Base-by-base conservation (phyloP, 2,113 vertebrate genomes). In the Ptilorrhoa leucosticta region DNA sequence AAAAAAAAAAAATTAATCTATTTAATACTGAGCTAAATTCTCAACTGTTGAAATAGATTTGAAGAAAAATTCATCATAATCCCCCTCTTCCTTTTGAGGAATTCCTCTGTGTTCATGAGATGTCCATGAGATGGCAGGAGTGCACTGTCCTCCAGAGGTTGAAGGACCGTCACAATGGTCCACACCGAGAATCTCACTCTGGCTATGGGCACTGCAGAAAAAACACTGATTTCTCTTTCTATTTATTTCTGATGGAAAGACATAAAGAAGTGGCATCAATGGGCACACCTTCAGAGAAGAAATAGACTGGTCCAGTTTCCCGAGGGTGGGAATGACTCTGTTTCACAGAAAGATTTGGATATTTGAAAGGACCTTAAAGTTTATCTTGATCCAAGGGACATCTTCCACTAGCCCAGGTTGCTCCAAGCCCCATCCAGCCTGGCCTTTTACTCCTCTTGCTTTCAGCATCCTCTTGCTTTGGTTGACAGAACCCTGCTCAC, bases 121-220 rank as follows among this genome's bases (percentile, higher is more conserved):
- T 7, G 45, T 54, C 98, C 97, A 98, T 96, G 66, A 98, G 98
- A 71, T 97, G 97, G 98, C 98, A 98, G 97, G 84, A 96, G 96
- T 5, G 92, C 72, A 47, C 97, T 83, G 94, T 94, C 35, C 35
- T 77, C 33, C 0, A 0, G 8, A 42, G 87, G 63, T 40, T 0
- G 1, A 58, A 54, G 50, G 70, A 35, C 3, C 0, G 0, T 2
- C n/a, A 17, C 37, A 17, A 0, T 0, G 21, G 50, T 53, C 71
- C 57, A 27, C 69, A 14, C 10, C 0, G 0, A 33, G 31, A 93
- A 39, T 27, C 28, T 84, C 3, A 0, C 56, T 81, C 31, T 2
- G 1, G n/a, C 66, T 57, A 6, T 11, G 21, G 50, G 63, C 30
- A 51, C 45, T 53, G 60, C 78, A 65, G 48, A 39, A 19, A 86